These are phyloP conservation scores for Amphiduros pacificus DNA, from an alignment of 2,888 invertebrate species.

Conservation along the genomic window DNA sequence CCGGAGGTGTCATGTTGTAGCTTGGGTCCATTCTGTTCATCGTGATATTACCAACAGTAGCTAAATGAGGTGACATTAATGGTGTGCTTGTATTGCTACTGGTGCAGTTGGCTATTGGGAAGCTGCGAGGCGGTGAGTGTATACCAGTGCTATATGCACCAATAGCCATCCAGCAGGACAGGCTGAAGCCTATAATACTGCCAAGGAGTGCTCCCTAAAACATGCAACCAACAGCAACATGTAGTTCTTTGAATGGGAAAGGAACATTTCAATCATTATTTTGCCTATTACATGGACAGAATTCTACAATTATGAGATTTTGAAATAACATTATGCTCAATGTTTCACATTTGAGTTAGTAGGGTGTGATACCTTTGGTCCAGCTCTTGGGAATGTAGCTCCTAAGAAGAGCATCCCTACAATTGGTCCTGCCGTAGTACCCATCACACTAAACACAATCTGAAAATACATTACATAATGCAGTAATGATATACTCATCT, in stretches of 20 bases:
- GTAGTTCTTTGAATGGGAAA: too few relatives aligned
- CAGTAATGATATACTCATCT: too few relatives aligned
- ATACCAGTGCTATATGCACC: background rate
- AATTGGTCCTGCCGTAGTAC: constrained; percentile 4
- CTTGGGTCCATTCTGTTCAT: too few relatives aligned
- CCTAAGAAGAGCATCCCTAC: constrained; percentile 11
- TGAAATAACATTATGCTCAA: background rate
- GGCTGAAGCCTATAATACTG: background rate
- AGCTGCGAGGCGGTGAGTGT: background rate
- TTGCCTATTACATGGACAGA: background rate
- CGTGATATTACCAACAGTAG: too few relatives aligned
- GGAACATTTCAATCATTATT: background rate
- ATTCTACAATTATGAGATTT: background rate
- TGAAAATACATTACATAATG: background rate
- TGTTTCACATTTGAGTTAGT: too few relatives aligned
- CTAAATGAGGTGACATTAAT: background rate
- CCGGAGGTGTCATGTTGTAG: too few relatives aligned
- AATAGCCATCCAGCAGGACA: constrained; percentile 10
- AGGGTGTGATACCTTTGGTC: constrained; percentile 7
- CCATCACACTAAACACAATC: constrained; percentile 13
- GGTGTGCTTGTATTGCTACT: background rate
- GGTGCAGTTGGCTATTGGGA: constrained; percentile 1
- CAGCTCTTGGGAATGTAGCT: constrained; percentile 6
- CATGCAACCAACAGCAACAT: background rate
- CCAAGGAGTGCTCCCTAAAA: constrained; percentile 10